A percentile compares a stretch with the other conserved stretches of the same genome.
Evolutionary conservation across 2,888 invertebrate genomes (phyloP).

Genomic region (Drosophila mayaguana): DNA sequence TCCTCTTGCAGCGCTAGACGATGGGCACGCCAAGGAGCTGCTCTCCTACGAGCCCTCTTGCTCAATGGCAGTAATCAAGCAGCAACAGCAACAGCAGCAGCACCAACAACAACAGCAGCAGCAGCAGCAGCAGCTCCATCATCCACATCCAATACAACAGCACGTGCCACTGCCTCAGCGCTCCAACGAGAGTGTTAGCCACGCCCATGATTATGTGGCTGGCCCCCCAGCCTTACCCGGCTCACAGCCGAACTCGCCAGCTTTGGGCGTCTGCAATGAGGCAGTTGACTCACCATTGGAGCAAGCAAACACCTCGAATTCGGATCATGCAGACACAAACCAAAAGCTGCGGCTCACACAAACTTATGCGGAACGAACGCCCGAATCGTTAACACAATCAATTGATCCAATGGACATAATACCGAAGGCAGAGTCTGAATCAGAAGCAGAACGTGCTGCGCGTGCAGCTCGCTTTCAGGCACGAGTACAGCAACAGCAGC

Average conservation of each 20-base stretch:
- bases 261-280: conserved; percentile 58
- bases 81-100: conserved; percentile 66
- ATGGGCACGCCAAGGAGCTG: conserved; percentile 69
- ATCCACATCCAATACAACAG: conserved; percentile 47
- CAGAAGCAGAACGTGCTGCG: conserved; percentile 66
- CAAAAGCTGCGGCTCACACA: conserved; percentile 63
- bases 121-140: conserved; percentile 37
- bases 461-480: conserved; percentile 62
- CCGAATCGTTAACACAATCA: conserved; percentile 80
- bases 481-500: conserved; percentile 61
- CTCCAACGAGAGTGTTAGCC: conserved; percentile 70
- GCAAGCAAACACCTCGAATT: conserved; percentile 65
- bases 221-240: conserved; percentile 24
- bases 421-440: conserved; percentile 78
- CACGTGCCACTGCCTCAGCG: conserved; percentile 75
- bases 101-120: conserved; percentile 59
- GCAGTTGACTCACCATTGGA: conserved; percentile 69
- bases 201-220: conserved; percentile 58
- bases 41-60: conserved; percentile 78
- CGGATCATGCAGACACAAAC: conserved; percentile 60
- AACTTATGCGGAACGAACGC: conserved; percentile 66
- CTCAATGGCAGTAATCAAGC: conserved; percentile 64
- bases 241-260: conserved; percentile 66
- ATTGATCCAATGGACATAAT: conserved; percentile 83
- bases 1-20: conserved; percentile 79